Percentiles rank a stretch among this genome's conserved stretches.
These are phyloP conservation scores for Harpagifer antarcticus DNA, from an alignment of 2,797 vertebrate genomes.

Conservation along the genomic window DNA sequence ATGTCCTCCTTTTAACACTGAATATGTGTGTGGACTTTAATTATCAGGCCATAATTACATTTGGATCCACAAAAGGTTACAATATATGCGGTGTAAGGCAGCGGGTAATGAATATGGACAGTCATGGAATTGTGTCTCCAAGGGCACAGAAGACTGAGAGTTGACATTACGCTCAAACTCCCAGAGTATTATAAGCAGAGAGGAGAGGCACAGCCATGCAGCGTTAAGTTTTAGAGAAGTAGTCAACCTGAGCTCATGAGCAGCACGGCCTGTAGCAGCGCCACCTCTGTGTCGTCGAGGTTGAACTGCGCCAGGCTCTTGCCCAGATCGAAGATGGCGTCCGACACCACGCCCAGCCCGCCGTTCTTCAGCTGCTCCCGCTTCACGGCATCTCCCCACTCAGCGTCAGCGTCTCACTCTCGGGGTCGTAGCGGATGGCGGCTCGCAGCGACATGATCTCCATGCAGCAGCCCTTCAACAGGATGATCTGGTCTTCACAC, in stretches of 20 bases:
- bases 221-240: background rate
- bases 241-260: conserved; percentile 93
- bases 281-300: conserved; percentile 95
- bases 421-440: conserved; percentile 93
- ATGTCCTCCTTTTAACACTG: conserved; percentile 21
- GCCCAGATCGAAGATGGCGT: conserved; percentile 95
- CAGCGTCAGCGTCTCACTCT: conserved; percentile 93
- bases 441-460: conserved; percentile 96
- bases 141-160: background rate
- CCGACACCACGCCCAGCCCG: conserved; percentile 92
- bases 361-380: conserved; percentile 95
- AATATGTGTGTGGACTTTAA: conserved; percentile 35
- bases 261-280: conserved; percentile 93
- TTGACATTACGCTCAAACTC: conserved; percentile 22
- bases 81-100: background rate
- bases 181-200: background rate
- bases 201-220: background rate
- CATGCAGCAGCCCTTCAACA: conserved; percentile 96
- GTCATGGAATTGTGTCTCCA: conserved; percentile 6
- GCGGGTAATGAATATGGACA: conserved; percentile 24
- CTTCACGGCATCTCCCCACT: conserved; percentile 95
- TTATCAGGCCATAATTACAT: conserved; percentile 41
- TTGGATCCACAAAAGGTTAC: conserved; percentile 12
- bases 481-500: conserved; percentile 96
- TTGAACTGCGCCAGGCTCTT: conserved; percentile 95